Percentiles rank a stretch among this genome's conserved stretches.
These are phyloP conservation scores for Hydroisotoma schaefferi DNA, from an alignment of 2,888 invertebrate species.

Conservation along the genomic window DNA sequence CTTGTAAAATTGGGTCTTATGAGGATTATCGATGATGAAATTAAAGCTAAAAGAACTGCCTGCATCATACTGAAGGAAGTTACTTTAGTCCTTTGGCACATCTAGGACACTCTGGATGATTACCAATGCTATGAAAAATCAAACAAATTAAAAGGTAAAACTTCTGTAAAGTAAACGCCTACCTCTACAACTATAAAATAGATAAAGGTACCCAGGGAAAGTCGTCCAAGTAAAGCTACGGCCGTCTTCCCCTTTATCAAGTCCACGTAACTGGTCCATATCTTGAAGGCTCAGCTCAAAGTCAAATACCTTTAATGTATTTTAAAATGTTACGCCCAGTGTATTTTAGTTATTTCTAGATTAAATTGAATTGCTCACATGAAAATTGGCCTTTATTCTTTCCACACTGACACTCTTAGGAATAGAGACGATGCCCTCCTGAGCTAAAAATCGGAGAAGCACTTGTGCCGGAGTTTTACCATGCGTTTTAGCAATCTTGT, in stretches of 20 bases:
- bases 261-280: conserved; percentile 59
- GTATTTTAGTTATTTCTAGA: not conserved
- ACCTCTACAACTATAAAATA: no score
- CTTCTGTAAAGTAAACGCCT: no score
- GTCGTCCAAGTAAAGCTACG: conserved; percentile 15
- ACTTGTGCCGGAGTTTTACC: conserved; percentile 72
- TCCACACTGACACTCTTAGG: conserved; percentile 76
- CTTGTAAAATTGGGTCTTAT: no score
- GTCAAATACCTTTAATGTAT: conserved; percentile 58
- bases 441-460: conserved; percentile 67
- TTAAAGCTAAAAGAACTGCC: not conserved
- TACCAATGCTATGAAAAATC: not conserved
- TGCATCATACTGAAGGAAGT: not conserved
- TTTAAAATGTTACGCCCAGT: not conserved
- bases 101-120: conserved; percentile 13
- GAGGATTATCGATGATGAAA: no score
- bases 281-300: conserved; percentile 65
- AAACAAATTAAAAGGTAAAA: not conserved
- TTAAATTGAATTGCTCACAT: conserved; percentile 2
- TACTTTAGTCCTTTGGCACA: conserved; percentile 1
- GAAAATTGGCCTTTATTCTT: conserved; percentile 53
- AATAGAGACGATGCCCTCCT: conserved; percentile 68
- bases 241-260: conserved; percentile 60
- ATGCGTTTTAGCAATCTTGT: conserved; percentile 54
- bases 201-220: conserved; percentile 34